phyloP scores from a whole-genome alignment of 2,113 vertebrate species.

The Hymenochirus boettgeri region DNA sequence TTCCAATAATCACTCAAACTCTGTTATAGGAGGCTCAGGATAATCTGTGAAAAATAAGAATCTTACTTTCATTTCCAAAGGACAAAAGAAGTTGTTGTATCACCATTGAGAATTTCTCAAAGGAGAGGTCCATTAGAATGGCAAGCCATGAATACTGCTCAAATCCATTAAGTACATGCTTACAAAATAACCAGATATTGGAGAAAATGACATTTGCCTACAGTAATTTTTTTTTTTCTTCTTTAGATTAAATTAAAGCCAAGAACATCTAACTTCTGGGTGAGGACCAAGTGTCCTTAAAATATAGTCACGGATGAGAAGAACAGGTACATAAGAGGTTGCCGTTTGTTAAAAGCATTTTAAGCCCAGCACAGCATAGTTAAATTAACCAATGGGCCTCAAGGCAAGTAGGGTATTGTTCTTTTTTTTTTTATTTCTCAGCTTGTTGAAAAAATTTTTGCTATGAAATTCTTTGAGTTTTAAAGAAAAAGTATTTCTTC shows the following conservation, averaged over 20 bases:
- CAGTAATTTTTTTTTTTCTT: slow-evolving; percentile 1
- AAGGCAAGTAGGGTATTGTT: not conserved
- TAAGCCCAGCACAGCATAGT: not conserved
- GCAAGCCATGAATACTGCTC: not conserved
- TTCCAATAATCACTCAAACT: too few species aligned
- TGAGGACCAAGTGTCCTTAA: slow-evolving; percentile 1
- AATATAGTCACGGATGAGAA: slow-evolving; percentile 16
- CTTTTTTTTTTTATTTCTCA: not conserved
- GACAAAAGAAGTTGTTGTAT: not conserved
- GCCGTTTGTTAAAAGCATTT: slow-evolving; percentile 8
- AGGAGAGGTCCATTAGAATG: slow-evolving; percentile 11
- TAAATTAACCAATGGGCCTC: slow-evolving; percentile 9
- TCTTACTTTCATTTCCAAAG: slow-evolving; percentile 2
- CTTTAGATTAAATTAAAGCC: slow-evolving; percentile 4
- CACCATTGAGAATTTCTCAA: not conserved
- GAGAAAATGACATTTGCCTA: not conserved
- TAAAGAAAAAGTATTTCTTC: not conserved
- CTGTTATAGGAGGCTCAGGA: too few species aligned
- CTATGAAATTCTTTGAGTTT: not conserved
- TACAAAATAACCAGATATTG: not conserved
- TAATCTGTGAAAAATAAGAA: too few species aligned
- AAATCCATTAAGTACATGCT: not conserved
- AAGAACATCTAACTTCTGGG: slow-evolving; percentile 14
- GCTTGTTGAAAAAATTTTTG: not conserved
- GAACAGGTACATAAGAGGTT: not conserved